These are phyloP conservation scores for Calidris pugnax DNA, from an alignment of 2,113 vertebrate species.

Conservation along the genomic window DNA sequence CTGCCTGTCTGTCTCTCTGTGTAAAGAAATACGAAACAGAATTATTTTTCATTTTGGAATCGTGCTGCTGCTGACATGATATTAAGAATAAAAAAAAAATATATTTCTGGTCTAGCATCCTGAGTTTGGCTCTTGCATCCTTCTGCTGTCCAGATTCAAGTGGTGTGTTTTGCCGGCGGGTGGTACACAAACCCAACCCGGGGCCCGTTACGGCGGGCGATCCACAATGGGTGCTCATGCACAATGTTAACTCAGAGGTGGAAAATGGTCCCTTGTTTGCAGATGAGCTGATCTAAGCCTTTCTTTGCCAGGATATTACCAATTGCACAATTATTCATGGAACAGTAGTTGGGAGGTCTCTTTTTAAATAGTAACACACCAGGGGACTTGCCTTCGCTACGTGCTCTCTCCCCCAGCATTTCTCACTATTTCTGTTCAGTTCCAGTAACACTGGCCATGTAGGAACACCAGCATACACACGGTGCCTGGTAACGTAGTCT, in stretches of 20 bases:
- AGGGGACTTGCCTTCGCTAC: neutral
- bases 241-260: neutral
- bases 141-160: neutral
- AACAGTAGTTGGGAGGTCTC: conserved; percentile 22
- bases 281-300: neutral
- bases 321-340: neutral
- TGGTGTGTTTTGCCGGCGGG: rapidly evolving
- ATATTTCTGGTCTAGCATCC: conserved; percentile 69
- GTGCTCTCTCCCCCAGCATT: neutral
- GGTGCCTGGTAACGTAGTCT: neutral
- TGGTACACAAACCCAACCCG: neutral
- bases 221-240: rapidly evolving
- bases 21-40: conserved; percentile 38
- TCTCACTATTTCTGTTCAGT: neutral
- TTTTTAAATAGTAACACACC: neutral
- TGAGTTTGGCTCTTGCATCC: conserved; percentile 12
- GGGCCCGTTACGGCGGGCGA: neutral
- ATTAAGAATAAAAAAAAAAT: conserved; percentile 57
- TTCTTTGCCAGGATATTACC: conserved; percentile 34
- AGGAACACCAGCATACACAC: rapidly evolving
- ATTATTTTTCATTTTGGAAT: conserved; percentile 68
- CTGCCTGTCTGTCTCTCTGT: conserved; percentile 43
- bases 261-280: neutral
- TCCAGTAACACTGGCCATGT: neutral
- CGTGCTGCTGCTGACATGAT: conserved; percentile 58